Evolutionary conservation across 2,888 invertebrate genomes (phyloP), one percentile per base, ranked within the genome.

Genomic region (Drosophila quinaria): DNA sequence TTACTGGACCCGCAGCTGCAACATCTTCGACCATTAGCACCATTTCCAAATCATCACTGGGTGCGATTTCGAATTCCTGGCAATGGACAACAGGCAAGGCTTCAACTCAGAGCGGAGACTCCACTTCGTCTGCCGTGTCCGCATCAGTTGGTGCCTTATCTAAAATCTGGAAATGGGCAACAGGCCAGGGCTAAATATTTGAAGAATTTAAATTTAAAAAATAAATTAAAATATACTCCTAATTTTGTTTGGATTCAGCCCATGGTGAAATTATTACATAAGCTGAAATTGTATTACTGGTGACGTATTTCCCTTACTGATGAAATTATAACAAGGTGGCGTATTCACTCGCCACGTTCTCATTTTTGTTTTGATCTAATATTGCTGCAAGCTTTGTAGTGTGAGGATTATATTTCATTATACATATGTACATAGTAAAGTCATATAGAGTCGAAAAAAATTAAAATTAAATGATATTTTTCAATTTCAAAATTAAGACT

Each of bases 121-220:
- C 49, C 11, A 33, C 17, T 3, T 33, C 33, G 31, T 49, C 47
- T 11, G 47, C 6, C 10, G 15, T 31, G 8, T 50, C 49, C 13
- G 19, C 33, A 17, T 33, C 31, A 17, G 47, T 17, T 6, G 2
- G 10, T 11, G 29, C 3, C 29, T 11, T 50, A 13, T 13, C 49
- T 1, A 50, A 50, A 50, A 50, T 50, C 49, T 50, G 49, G 49
- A 50, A 50, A 50, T 50, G 49, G 49, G 19, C 13, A 33, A 33
- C 49, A 5, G 49, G 49, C 17, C 33, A 50, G 13, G 49, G 33
- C 10, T 50, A 33, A 50, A 8, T 8, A 31, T 17, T 17, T 39
- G 8, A 1, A 8, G 4, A 10, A 15, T 25, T 44, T 25, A 29
- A 25, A 25, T 9, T 19, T 3, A 49, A 49, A 17, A 49, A 49